phyloP scores from a whole-genome alignment of 2,888 invertebrate genomes.

The Deilephila elpenor region DNA sequence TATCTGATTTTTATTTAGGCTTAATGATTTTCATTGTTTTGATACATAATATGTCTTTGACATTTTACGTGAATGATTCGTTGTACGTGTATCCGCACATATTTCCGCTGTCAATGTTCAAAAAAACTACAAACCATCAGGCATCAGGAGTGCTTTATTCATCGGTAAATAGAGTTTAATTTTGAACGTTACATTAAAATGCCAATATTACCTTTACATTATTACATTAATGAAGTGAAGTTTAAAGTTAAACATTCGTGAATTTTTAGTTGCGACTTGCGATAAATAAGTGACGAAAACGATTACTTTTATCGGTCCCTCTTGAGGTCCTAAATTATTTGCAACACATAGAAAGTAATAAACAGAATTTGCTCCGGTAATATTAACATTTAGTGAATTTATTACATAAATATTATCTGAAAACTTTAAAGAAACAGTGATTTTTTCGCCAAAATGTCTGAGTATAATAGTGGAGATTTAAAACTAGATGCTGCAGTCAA shows the following conservation, averaged over 20 bases:
- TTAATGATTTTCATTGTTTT: no score
- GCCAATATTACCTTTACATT: neutral
- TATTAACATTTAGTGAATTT: neutral
- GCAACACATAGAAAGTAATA: neutral
- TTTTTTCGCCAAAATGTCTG: slow-evolving; percentile 48
- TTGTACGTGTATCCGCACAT: slow-evolving; percentile 31
- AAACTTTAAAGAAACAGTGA: neutral
- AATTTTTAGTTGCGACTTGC: slow-evolving; percentile 3
- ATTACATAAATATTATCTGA: neutral
- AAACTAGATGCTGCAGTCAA: slow-evolving; percentile 87
- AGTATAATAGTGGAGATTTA: slow-evolving; percentile 76
- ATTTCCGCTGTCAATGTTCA: slow-evolving; percentile 16
- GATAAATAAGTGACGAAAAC: slow-evolving; percentile 9
- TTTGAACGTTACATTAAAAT: neutral
- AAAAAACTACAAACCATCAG: neutral
- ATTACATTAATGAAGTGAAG: neutral
- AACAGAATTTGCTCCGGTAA: neutral
- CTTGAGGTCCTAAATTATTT: neutral
- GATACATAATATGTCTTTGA: no score
- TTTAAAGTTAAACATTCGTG: neutral
- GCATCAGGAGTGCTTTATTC: neutral
- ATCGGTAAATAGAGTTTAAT: neutral
- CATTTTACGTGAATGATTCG: neutral
- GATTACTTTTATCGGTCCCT: neutral
- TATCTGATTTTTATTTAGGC: no score